Conservation (phyloP, 2,797 vertebrate genomes). For the Tachyglossus aculeatus region DNA sequence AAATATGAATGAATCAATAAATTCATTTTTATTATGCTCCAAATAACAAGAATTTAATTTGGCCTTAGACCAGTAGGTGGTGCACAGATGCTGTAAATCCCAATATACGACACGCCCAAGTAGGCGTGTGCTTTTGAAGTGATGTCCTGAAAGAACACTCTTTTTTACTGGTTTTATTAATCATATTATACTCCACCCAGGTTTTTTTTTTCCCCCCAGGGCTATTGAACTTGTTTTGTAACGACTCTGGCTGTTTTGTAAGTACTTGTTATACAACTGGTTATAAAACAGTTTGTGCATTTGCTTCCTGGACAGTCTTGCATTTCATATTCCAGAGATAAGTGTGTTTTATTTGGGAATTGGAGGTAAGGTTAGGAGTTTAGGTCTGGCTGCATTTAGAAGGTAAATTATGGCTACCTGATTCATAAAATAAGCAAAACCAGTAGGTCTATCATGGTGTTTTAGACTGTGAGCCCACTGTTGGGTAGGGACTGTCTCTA, state of each 20-base stretch:
- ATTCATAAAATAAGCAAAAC: too few relatives aligned
- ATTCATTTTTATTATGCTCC: too few relatives aligned
- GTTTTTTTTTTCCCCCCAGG: background rate
- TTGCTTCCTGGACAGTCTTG: background rate
- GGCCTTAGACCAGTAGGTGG: slow-evolving; percentile 49
- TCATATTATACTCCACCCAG: background rate
- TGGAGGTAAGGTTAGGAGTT: background rate
- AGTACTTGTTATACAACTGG: slow-evolving; percentile 24
- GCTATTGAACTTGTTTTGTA: background rate
- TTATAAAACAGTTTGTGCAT: slow-evolving; percentile 6
- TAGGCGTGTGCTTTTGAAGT: rapidly evolving
- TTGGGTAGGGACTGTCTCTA: too few relatives aligned
- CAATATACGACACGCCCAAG: background rate
- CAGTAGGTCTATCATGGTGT: too few relatives aligned
- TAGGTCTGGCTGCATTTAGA: background rate
- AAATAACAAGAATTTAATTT: too few relatives aligned
- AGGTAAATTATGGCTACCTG: too few relatives aligned
- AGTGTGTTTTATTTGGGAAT: background rate
- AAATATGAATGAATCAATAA: too few relatives aligned
- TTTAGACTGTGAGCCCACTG: too few relatives aligned
- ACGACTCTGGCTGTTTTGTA: slow-evolving; percentile 3
- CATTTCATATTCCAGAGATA: background rate
- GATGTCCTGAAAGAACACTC: background rate
- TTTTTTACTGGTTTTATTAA: background rate
- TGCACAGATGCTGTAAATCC: slow-evolving; percentile 17